A percentile compares a stretch with the other conserved stretches of the same genome.
Conservation (phyloP, 2,797 vertebrate genomes). For the Acomys russatus region DNA sequence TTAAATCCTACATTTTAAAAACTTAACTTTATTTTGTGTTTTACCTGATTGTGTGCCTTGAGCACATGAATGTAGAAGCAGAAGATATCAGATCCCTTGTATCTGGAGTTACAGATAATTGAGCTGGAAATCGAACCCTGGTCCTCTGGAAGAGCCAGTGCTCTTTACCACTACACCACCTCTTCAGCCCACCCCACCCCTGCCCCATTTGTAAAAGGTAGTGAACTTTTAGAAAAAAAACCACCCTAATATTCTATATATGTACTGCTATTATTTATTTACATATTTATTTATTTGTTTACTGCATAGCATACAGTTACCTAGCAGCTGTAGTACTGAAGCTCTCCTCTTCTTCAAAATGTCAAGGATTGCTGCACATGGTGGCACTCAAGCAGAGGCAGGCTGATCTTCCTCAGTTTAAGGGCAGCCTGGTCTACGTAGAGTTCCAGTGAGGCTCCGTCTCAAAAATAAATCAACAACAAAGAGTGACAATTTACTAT, state of each 20-base stretch:
- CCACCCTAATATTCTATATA: neutral
- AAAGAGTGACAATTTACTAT: neutral
- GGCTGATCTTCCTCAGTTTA: neutral
- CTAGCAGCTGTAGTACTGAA: neutral
- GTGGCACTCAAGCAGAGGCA: neutral
- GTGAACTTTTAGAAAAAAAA: neutral
- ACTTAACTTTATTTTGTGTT: too few relatives aligned
- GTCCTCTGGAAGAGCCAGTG: too few relatives aligned
- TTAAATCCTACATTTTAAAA: too few relatives aligned
- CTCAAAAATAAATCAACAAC: too few relatives aligned
- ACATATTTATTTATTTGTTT: neutral
- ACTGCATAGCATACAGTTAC: neutral
- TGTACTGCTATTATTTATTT: neutral
- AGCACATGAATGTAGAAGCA: too few relatives aligned
- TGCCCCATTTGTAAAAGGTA: conserved; percentile 1
- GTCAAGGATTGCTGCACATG: neutral
- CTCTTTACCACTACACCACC: too few relatives aligned
- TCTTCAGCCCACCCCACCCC: too few relatives aligned
- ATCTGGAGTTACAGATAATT: too few relatives aligned
- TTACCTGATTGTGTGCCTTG: too few relatives aligned
- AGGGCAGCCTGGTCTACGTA: neutral
- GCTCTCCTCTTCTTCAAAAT: neutral
- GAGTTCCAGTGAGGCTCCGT: too few relatives aligned
- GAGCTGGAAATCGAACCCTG: too few relatives aligned
- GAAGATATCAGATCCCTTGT: too few relatives aligned